Conservation (phyloP, 2,888 invertebrate species). For the Desoria tigrina region DNA sequence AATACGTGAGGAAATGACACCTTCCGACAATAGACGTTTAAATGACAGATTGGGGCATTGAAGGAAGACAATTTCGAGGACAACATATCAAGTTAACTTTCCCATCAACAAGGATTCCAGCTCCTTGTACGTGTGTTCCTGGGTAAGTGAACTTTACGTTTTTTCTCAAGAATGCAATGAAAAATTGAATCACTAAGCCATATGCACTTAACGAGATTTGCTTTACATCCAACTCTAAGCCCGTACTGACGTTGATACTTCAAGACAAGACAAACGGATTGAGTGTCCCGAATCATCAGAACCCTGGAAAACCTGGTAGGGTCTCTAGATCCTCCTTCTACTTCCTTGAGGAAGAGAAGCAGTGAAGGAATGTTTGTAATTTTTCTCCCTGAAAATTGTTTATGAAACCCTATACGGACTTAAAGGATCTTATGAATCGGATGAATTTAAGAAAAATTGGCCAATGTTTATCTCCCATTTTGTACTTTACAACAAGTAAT, state of each 20-base stretch:
- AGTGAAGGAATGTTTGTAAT: neutral
- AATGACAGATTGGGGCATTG: too few species aligned
- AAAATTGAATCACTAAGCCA: slow-evolving; percentile 3
- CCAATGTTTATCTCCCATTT: neutral
- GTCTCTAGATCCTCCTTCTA: too few species aligned
- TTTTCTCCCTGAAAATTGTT: neutral
- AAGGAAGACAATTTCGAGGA: too few species aligned
- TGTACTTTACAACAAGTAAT: neutral
- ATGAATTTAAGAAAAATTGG: slow-evolving; percentile 10
- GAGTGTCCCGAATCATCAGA: neutral
- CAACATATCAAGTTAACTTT: too few species aligned
- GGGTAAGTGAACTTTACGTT: neutral
- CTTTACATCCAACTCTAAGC: neutral
- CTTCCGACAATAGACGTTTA: too few species aligned
- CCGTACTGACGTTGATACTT: too few species aligned
- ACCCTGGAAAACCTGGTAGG: neutral
- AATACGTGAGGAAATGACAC: too few species aligned
- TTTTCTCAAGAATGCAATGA: neutral
- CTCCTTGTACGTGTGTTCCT: too few species aligned
- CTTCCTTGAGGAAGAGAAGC: too few species aligned
- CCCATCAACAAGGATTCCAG: too few species aligned
- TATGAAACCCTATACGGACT: neutral
- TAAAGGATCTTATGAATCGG: neutral
- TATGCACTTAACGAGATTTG: neutral
- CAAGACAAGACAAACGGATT: neutral